Conservation (phyloP, 2,797 vertebrate genomes). For the Potorous gilbertii region DNA sequence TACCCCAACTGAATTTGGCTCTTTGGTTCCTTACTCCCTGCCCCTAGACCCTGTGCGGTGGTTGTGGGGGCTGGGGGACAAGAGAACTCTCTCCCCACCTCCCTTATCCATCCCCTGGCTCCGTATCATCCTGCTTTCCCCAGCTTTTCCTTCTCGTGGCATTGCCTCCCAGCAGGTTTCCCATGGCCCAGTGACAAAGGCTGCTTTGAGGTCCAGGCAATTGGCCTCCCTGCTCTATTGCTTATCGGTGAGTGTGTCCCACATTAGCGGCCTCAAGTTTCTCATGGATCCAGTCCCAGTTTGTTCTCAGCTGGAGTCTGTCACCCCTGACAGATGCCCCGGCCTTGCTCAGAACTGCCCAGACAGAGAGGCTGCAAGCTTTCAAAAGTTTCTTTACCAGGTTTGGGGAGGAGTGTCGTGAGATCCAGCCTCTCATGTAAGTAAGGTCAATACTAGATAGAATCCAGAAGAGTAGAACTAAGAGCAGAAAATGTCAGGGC, state of each 20-base stretch:
- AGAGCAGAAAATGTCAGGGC: background rate
- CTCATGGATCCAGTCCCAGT: conserved; percentile 1
- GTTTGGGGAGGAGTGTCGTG: background rate
- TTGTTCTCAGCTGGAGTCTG: conserved; percentile 25
- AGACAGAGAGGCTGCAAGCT: background rate
- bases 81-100: background rate
- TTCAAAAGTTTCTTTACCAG: background rate
- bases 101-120: background rate
- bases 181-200: background rate
- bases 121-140: background rate
- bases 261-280: conserved; percentile 7
- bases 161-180: background rate
- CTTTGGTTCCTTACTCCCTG: conserved; percentile 35
- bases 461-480: background rate
- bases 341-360: background rate
- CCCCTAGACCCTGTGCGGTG: background rate
- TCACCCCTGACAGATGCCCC: background rate
- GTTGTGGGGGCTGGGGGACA: background rate
- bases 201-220: background rate
- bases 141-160: background rate
- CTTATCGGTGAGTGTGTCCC: too few species aligned
- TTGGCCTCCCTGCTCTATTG: background rate
- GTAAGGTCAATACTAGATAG: background rate
- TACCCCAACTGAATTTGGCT: background rate
- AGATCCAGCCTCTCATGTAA: background rate